phyloP scores from a whole-genome alignment of 2,888 invertebrate genomes.

The Drosophila anomelani region DNA sequence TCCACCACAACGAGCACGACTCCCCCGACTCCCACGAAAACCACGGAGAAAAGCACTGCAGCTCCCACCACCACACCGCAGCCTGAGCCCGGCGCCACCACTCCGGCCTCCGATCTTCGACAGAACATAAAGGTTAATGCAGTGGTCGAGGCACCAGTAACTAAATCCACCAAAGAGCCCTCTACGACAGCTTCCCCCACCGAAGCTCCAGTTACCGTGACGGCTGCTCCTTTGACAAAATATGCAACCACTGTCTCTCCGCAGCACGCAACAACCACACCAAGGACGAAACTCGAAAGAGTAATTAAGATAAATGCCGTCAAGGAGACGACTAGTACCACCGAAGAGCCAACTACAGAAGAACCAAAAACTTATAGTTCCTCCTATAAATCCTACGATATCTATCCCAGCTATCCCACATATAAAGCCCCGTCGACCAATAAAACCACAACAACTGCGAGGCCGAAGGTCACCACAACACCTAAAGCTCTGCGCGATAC shows the following conservation, averaged over 20 bases:
- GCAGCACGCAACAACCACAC: constrained; percentile 12
- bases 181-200: constrained; percentile 1
- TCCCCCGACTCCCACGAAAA: not conserved
- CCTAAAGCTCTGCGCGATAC: not conserved
- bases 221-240: not conserved
- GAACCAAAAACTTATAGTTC: not conserved
- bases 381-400: not conserved
- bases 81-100: not conserved
- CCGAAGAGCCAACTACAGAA: not conserved
- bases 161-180: not conserved
- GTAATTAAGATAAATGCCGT: constrained; percentile 8
- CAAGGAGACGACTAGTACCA: not conserved
- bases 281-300: not conserved
- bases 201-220: constrained; percentile 9
- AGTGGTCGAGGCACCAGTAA: not conserved
- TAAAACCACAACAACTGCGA: not conserved
- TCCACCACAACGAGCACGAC: not conserved
- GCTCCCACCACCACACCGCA: not conserved
- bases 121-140: constrained; percentile 23
- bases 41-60: not conserved
- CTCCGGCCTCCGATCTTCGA: not conserved
- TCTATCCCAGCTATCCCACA: not conserved
- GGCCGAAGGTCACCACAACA: not conserved
- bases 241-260: constrained; percentile 13
- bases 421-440: not conserved